These are phyloP conservation scores for Pseudorectes ferrugineus DNA, from an alignment of 2,113 vertebrate genomes.

Conservation along the genomic window DNA sequence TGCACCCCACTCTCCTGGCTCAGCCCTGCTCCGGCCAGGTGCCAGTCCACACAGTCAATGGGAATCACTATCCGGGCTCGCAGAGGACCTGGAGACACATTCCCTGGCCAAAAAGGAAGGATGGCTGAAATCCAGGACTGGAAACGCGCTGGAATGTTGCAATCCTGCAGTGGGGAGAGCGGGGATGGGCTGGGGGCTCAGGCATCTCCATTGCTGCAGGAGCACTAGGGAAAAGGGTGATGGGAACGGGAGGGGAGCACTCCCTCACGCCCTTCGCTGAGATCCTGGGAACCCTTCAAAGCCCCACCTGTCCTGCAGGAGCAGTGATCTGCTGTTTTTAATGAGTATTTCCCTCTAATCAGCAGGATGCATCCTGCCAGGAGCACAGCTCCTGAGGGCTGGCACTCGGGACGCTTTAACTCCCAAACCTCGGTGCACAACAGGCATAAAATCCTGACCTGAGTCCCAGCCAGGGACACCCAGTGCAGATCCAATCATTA, in stretches of 20 bases:
- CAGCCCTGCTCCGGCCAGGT: background rate
- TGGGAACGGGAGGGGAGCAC: background rate
- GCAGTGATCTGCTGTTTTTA: background rate
- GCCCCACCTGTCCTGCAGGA: background rate
- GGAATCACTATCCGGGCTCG: background rate
- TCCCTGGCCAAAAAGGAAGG: background rate
- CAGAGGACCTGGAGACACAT: background rate
- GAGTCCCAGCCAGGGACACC: background rate
- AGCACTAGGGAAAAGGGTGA: background rate
- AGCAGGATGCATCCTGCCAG: background rate
- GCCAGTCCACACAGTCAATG: background rate
- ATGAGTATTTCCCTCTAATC: background rate
- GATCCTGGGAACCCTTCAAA: background rate
- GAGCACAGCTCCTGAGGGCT: background rate
- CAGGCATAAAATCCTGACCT: background rate
- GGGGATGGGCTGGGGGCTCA: accelerated
- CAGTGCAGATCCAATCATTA: background rate
- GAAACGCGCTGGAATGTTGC: accelerated
- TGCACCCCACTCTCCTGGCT: background rate
- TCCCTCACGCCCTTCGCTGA: accelerated
- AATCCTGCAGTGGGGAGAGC: accelerated
- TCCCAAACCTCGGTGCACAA: background rate
- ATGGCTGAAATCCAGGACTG: background rate
- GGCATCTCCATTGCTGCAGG: background rate
- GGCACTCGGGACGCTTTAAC: background rate